Base-by-base conservation (phyloP, 2,797 vertebrate species). In the Loriculus beryllinus region DNA sequence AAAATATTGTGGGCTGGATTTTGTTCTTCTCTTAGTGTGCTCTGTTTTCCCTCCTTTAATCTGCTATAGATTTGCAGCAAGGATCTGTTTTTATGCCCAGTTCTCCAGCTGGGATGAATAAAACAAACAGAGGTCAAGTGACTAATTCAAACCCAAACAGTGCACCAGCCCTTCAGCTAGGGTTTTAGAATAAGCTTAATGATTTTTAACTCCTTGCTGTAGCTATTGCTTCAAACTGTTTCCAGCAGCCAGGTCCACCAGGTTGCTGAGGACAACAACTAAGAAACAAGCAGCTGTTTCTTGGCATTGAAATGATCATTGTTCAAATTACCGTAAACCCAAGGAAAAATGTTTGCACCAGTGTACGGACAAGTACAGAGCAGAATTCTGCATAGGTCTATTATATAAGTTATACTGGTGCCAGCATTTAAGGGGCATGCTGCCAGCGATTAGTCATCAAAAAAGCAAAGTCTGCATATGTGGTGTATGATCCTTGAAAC, bases 111-210 rank as follows among this genome's bases (percentile, higher is more conserved):
- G 67, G 76, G 87, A 88, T 69, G 76, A 90, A 72, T 91, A 91
- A 94, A 92, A 67, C 76, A 94, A 96, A 91, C 72, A 95, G 82
- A 93, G 86, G 93, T 95, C 82, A 91, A 92, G 76, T 90, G 91
- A 95, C 92, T 94, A 81, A 95, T 92, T 93, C 94, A 93, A 86
- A 93, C 82, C 77, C 78, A 95, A 95, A 90, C 82, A 91, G 76
- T 52, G 72, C 49, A 62, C 79, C 68, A 77, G 60, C 47, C 79
- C 47, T 88, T 96, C 77, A 94, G 75, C 71, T 51, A 52, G 26
- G 72, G 33, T 87, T 96, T 92, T 88, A 82, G 65, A 92, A 72
- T 48, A 65, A 89, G 71, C 9, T 77, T 93, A 80, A 79, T 72
- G 69, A n/a, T 83, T 72, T 94, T 96, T 96, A 95, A 96, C 95